phyloP scores from a whole-genome alignment of 2,888 invertebrate genomes.

The Alentia gelatinosa region DNA sequence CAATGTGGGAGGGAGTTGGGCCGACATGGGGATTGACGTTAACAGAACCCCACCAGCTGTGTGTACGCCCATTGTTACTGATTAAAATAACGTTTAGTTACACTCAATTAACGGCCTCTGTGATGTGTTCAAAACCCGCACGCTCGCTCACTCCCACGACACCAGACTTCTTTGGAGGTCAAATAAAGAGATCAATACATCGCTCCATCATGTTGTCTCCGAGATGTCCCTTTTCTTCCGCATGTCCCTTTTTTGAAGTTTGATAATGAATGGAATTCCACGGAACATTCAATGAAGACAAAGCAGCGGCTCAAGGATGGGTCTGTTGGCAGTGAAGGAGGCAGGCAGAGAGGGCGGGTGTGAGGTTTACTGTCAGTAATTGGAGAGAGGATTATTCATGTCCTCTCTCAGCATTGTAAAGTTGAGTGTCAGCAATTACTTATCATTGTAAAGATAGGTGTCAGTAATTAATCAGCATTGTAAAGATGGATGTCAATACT shows the following conservation, averaged over 20 bases:
- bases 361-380: background rate
- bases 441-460: too few species aligned
- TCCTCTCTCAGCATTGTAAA: too few species aligned
- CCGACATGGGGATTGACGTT: too few species aligned
- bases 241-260: too few species aligned
- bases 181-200: constrained; percentile 16
- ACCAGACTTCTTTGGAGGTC: constrained; percentile 1
- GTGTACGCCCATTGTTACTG: background rate
- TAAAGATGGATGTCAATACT: too few species aligned
- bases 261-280: constrained; percentile 27
- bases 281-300: constrained; percentile 18
- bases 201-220: background rate
- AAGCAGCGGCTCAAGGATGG: constrained; percentile 16
- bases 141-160: background rate
- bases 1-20: too few species aligned
- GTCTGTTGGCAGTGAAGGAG: background rate
- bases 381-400: too few species aligned
- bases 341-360: background rate
- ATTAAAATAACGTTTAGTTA: background rate
- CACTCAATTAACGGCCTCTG: background rate
- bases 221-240: background rate
- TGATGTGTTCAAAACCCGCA: background rate
- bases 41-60: background rate
- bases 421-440: too few species aligned
- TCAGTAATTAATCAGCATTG: too few species aligned